Evolutionary conservation across 2,113 vertebrate species (phyloP).

Genomic region (Mugil cephalus): DNA sequence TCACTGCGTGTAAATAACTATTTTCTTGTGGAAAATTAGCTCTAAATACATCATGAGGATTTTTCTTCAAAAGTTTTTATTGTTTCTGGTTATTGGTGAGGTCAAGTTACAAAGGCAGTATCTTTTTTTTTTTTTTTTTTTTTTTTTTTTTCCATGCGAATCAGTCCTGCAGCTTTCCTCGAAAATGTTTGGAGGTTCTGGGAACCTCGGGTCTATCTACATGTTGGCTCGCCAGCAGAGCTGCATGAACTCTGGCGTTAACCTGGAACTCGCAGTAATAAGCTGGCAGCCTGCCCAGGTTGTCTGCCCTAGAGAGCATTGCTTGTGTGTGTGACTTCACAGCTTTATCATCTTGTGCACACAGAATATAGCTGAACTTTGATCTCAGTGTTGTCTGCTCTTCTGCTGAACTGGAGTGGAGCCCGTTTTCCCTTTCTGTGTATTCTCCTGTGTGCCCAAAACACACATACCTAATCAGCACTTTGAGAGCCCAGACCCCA

Average conservation of each 20-base stretch:
- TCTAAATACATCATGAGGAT: neutral
- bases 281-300: conserved; percentile 73
- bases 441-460: conserved; percentile 69
- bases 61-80: conserved; percentile 9
- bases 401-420: conserved; percentile 69
- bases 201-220: conserved; percentile 59
- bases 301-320: conserved; percentile 60
- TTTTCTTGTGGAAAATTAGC: neutral
- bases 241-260: conserved; percentile 70
- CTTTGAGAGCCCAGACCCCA: conserved; percentile 31
- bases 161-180: conserved; percentile 54
- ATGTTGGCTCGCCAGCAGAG: conserved; percentile 65
- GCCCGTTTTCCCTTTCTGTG: conserved; percentile 72
- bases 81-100: conserved; percentile 33
- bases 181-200: conserved; percentile 69
- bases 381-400: conserved; percentile 70
- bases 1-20: neutral
- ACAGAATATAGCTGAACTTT: conserved; percentile 78
- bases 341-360: conserved; percentile 70
- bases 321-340: conserved; percentile 27
- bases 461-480: conserved; percentile 72
- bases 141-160: conserved; percentile 16
- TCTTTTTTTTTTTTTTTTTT: conserved; percentile 36
- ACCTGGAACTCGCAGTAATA: conserved; percentile 74
- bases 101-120: conserved; percentile 48